Base-by-base conservation (phyloP, 2,113 vertebrate genomes). In the Chamaea fasciata region DNA sequence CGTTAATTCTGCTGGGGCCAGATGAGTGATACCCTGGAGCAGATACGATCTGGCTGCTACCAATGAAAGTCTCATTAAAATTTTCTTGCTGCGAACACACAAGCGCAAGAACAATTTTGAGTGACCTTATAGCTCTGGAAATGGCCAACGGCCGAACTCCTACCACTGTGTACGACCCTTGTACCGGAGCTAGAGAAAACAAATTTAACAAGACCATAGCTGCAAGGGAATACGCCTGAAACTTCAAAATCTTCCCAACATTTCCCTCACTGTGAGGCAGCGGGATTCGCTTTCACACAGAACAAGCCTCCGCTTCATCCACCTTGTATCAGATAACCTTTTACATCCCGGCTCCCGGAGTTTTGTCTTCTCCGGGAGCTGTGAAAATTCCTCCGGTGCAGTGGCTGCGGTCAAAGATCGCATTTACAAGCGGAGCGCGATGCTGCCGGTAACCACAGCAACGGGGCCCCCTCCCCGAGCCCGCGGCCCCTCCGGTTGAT, bases 371-470 rank as follows among this genome's bases (percentile, higher is more conserved):
- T 92, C 75, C 0, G 20, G 56, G 94, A 97, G 94, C 90, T 96
- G 96, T 93, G 89, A 97, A 96, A 97, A 97, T 87, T 96, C 95
- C 94, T 95, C 83, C 5, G 8, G 83, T 85, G 79, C 70, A 22
- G 87, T 35, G 70, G 83, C 90, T 85, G 60, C 35, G 95, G 96
- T 96, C 85, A 68, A 95, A 97, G 97, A 97, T 98, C 84, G 79
- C 97, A 90, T 93, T 98, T 85, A 83, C 92, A 49, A 97, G 60
- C 70, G 47, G 30, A 75, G 95, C 27, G 62, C 69, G 63, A 95
- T 93, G 95, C 96, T 39, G 67, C 81, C 30, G 68, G 98, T 98
- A 90, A 91, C 98, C 97, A 96, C 73, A 87, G 98, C 62, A 95
- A 98, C 97, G 47, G 76, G 90, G 64, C 68, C 47, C 65, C 42